Base-by-base conservation (phyloP, 2,888 invertebrate genomes). In the Corbicula japonica region DNA sequence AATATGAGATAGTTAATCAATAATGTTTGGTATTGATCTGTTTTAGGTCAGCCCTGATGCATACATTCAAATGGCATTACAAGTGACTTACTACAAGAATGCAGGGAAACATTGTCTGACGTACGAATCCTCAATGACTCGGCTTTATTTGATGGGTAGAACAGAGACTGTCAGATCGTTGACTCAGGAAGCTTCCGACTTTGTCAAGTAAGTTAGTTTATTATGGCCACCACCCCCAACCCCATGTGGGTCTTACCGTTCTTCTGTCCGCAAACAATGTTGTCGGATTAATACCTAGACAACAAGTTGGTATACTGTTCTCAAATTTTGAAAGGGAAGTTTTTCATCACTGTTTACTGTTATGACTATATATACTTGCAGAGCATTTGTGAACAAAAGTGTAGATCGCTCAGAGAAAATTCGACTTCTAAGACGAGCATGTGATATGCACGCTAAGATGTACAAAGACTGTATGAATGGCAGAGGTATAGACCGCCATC, bases 381-480 rank as follows among this genome's bases (percentile, higher is more conserved):
- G 93, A 76, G 91, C 94, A 23, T 93, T 94, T 90, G 63, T 88
- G 6, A 91, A 93, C 77, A 88, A 91, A 21, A 77, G 76, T 0
- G 81, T 85, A 18, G 80, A 90, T 12, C 89, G 85, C 5, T 90
- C 90, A n/a, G 92, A 93, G 56, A 93, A 93, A 79, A 89, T 93
- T n/a, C 65, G 77, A 2, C 87, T 94, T 46, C 84, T 94, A 38
- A 80, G 88, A 18, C 74, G 80, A 56, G 94, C 94, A 1, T 93
- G 93, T 72, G 89, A 91, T 18, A 85, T 86, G 15, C 94, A 94
- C 82, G 94, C 94, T 72, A 87, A 86, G 21, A 83, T 94, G 63
- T 94, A 94, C 79, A 89, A 94, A 66, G 94, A 94, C 84, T 93
- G 94, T 18, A 94, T 94, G 94, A 94, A 93, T 83, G 94, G 94